Base-by-base conservation (phyloP, 2,113 vertebrate genomes). In the Dendrocopos noguchii region DNA sequence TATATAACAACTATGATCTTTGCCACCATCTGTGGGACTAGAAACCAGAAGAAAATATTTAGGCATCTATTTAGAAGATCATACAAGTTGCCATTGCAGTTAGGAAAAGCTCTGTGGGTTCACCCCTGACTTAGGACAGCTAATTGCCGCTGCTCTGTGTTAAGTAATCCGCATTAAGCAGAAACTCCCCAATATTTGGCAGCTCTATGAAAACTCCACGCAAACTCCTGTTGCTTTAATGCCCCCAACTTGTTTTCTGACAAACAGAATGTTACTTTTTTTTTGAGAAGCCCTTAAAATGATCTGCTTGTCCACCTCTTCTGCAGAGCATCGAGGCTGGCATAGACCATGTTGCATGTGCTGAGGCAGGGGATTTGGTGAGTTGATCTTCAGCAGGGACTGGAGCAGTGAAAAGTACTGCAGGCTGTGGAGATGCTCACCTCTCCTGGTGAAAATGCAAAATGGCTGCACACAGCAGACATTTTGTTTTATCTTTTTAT, bases 341-440 rank as follows among this genome's bases (percentile, higher is more conserved):
- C 0, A 1, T 4, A 44, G 78, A 10, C 42, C 2, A 0, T 2
- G 63, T 4, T 7, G 29, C 5, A 9, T 9, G 61, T 1, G 2
- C 46, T 1, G 33, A 8, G 29, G 47, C 63, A 28, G 53, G 39
- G 24, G 60, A 10, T 7, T 28, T 0, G 9, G 65, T 14, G 52
- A 27, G 55, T 60, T 13, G 19, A 6, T 25, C 44, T 36, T n/a
- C 44, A 9, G 16, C 1, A 1, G 36, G 42, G 47, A 16, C 36
- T 64, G 39, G 2, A n/a, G 55, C 46, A 80, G 34, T 1, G 8
- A 18, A 24, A 31, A n/a, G 31, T 12, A 12, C 3, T 14, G 39
- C 34, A n/a, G 64, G n/a, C 56, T 21, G 76, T n/a, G 0, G 3
- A 64, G 56, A 16, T n/a, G 34, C 46, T 86, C 39, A 3, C 16